Evolutionary conservation across 2,888 invertebrate species (phyloP).

Genomic region (Malacosoma neustria): DNA sequence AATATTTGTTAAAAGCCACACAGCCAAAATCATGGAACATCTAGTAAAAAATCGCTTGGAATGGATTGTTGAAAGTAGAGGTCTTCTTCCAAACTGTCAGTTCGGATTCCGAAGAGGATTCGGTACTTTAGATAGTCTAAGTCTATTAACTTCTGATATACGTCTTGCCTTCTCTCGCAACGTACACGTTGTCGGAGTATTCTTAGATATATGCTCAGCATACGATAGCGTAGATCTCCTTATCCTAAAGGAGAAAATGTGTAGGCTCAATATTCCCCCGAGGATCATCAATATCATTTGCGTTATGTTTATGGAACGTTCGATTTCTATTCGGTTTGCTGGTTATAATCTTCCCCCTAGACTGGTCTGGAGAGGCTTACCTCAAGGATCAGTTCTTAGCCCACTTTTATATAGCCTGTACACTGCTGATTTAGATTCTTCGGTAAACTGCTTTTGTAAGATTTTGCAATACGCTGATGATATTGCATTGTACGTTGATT

Average conservation of each 20-base stretch:
- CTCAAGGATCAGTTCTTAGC: too few species aligned
- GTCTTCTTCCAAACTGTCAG: background rate
- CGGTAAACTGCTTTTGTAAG: too few species aligned
- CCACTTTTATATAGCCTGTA: too few species aligned
- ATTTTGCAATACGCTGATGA: too few species aligned
- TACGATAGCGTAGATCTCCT: background rate
- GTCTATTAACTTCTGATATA: background rate
- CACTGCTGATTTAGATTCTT: too few species aligned
- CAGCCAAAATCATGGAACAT: background rate
- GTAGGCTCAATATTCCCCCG: background rate
- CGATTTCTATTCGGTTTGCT: too few species aligned
- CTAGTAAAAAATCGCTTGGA: background rate
- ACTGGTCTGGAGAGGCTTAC: too few species aligned
- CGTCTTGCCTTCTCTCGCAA: background rate
- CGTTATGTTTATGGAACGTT: too few species aligned
- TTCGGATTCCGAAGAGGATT: background rate
- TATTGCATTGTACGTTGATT: too few species aligned
- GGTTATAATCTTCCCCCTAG: too few species aligned
- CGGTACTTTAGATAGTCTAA: background rate
- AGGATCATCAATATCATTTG: too few species aligned
- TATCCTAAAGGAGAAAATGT: background rate
- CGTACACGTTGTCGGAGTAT: background rate
- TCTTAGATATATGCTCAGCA: background rate
- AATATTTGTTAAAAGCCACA: too few species aligned
- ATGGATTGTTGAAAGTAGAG: background rate